Evolutionary conservation across 2,113 vertebrate species (phyloP).

Genomic region (Nymphicus hollandicus): DNA sequence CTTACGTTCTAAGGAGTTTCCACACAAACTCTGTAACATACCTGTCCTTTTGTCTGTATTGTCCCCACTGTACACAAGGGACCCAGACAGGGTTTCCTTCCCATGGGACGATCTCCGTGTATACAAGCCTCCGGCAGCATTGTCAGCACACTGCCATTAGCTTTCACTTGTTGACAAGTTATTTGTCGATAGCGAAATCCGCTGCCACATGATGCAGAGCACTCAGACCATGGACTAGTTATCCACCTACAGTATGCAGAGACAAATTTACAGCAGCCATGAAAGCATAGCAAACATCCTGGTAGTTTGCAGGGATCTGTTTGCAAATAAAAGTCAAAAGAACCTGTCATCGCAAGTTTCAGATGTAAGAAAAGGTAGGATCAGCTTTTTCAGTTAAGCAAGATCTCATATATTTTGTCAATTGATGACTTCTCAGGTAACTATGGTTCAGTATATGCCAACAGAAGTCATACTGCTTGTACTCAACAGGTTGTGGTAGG

Average conservation of each 20-base stretch:
- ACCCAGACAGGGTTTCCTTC: conserved; percentile 67
- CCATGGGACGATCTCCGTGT: conserved; percentile 40
- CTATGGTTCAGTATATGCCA: neutral
- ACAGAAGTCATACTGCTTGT: neutral
- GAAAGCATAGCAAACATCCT: neutral
- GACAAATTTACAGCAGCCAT: neutral
- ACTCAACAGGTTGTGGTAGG: neutral
- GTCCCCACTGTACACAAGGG: conserved; percentile 66
- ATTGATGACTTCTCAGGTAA: neutral
- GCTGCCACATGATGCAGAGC: conserved; percentile 79
- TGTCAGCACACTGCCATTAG: conserved; percentile 19
- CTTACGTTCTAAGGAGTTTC: accelerated
- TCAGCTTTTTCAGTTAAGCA: neutral
- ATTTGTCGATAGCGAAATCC: conserved; percentile 79
- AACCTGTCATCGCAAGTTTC: neutral
- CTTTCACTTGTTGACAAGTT: conserved; percentile 71
- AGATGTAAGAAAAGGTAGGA: neutral
- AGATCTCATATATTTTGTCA: neutral
- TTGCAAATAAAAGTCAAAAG: neutral
- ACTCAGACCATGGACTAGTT: conserved; percentile 77
- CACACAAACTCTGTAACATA: neutral
- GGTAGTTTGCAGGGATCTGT: accelerated
- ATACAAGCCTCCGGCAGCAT: conserved; percentile 56
- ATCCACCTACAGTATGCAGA: conserved; percentile 75
- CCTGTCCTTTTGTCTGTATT: conserved; percentile 69